Conservation (phyloP, 1,140 invertebrate genomes). For the Drosophila hydei region DNA sequence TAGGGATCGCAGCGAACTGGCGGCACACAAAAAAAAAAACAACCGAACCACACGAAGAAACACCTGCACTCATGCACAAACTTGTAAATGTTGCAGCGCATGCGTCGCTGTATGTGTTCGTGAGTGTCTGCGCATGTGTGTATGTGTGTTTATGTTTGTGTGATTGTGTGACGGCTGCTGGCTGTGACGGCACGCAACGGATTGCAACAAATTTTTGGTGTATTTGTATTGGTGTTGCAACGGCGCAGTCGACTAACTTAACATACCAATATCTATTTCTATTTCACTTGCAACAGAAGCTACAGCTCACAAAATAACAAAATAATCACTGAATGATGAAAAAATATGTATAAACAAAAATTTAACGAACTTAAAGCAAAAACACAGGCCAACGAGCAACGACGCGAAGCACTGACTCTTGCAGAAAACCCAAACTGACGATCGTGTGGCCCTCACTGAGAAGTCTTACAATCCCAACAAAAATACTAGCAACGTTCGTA, state of each 20-base stretch:
- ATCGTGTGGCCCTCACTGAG: slow-evolving; percentile 28
- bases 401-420: slow-evolving; percentile 3
- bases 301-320: not conserved
- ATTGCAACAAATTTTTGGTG: slow-evolving; percentile 11
- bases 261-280: not conserved
- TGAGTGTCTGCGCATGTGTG: not conserved
- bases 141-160: not conserved
- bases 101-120: slow-evolving; percentile 13
- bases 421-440: slow-evolving; percentile 26
- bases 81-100: slow-evolving; percentile 26
- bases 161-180: not conserved
- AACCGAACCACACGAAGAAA: slow-evolving; percentile 11
- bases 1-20: slow-evolving; percentile 21
- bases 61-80: slow-evolving; percentile 35
- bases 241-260: not conserved
- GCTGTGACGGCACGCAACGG: slow-evolving; percentile 9
- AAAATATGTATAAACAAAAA: not conserved
- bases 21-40: slow-evolving; percentile 4
- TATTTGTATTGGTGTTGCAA: slow-evolving; percentile 19
- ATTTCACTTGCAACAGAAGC: not conserved
- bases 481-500: slow-evolving; percentile 8
- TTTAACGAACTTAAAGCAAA: slow-evolving; percentile 5
- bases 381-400: slow-evolving; percentile 3
- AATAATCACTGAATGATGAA: not conserved
- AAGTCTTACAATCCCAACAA: not conserved